These are phyloP conservation scores for Molossus molossus DNA, from an alignment of 2,797 vertebrate species.

Conservation along the genomic window DNA sequence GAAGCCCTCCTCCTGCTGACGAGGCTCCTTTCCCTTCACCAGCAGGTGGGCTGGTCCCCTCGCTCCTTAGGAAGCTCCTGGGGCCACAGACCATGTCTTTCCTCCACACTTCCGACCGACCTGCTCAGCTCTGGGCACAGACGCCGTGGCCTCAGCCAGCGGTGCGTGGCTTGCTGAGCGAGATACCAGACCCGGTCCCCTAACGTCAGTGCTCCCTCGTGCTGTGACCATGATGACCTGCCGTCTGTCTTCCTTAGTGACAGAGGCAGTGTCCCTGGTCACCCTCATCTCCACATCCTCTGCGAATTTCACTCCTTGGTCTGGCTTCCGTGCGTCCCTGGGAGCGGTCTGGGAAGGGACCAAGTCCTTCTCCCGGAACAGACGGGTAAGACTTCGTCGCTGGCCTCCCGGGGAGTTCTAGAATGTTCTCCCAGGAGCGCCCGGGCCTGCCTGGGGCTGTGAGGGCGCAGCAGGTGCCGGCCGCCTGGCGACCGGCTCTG, in stretches of 20 bases:
- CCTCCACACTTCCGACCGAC: no score
- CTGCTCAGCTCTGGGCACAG: neutral
- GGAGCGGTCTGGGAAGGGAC: neutral
- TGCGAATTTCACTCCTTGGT: no score
- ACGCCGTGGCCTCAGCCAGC: neutral
- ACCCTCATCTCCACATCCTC: neutral
- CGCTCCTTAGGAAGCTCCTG: neutral
- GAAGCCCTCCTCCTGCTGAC: neutral
- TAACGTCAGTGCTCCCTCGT: neutral
- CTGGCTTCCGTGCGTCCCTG: neutral
- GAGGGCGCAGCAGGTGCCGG: neutral
- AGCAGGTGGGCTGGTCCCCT: neutral
- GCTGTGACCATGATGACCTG: accelerated
- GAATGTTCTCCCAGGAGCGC: neutral
- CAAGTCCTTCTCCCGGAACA: neutral
- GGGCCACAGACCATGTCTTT: neutral
- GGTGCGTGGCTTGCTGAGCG: neutral
- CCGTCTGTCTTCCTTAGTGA: neutral
- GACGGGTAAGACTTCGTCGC: neutral
- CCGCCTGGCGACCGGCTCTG: neutral
- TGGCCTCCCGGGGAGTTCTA: neutral
- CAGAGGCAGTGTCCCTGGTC: no score
- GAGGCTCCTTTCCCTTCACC: neutral
- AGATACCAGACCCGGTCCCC: neutral
- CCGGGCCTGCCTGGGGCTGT: neutral